Evolutionary conservation across 2,888 invertebrate species (phyloP).

Genomic region (Pelosia muscerda): DNA sequence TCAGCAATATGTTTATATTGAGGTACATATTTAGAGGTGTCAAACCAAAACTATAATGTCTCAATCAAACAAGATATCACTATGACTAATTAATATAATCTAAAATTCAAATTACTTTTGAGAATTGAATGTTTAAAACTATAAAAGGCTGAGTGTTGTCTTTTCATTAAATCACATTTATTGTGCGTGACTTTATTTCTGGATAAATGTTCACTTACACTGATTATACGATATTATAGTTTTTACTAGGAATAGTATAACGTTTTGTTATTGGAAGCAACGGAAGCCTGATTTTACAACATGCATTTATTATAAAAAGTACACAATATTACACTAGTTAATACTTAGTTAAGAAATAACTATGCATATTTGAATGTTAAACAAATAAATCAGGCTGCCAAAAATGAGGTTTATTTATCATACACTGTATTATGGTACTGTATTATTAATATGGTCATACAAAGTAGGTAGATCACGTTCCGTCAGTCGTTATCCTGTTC

Average conservation of each 20-base stretch:
- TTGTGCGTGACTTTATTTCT: slow-evolving; percentile 72
- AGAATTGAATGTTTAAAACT: slow-evolving; percentile 50
- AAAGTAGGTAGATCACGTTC: slow-evolving; percentile 1
- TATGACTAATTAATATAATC: slow-evolving; percentile 41
- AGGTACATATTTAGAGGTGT: too few species aligned
- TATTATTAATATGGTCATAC: too few species aligned
- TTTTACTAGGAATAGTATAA: slow-evolving; percentile 23
- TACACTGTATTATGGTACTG: neutral
- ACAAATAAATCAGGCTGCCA: slow-evolving; percentile 27
- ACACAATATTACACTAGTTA: slow-evolving; percentile 12
- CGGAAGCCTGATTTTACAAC: slow-evolving; percentile 32
- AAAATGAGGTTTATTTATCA: slow-evolving; percentile 13
- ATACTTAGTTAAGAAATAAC: slow-evolving; percentile 2
- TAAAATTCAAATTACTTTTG: slow-evolving; percentile 64
- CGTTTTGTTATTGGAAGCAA: slow-evolving; percentile 30
- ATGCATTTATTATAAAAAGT: slow-evolving; percentile 12
- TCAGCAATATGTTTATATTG: neutral
- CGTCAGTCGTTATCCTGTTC: slow-evolving; percentile 21
- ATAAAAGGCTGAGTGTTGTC: slow-evolving; percentile 65
- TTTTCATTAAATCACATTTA: slow-evolving; percentile 66
- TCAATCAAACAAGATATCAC: slow-evolving; percentile 44
- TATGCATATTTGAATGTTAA: slow-evolving; percentile 7
- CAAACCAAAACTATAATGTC: slow-evolving; percentile 8
- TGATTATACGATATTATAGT: slow-evolving; percentile 25
- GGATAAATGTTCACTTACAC: slow-evolving; percentile 26